Base-by-base conservation (phyloP, 2,113 vertebrate genomes). In the Toxostoma redivivum region DNA sequence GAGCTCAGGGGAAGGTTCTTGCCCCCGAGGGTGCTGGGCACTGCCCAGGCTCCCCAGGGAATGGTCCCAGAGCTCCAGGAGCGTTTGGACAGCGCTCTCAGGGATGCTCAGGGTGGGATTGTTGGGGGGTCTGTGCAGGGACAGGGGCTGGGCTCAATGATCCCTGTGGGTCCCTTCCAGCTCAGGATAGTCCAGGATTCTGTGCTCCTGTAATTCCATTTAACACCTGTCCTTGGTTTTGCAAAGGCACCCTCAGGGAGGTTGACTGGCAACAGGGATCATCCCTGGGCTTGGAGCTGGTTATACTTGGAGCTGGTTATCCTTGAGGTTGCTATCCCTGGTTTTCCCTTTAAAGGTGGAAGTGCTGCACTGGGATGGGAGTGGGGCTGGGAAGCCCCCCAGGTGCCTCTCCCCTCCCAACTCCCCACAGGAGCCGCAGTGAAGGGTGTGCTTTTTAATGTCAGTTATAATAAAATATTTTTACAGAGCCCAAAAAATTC, bases 381-480 rank as follows among this genome's bases (percentile, higher is more conserved):
- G n/a, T 25, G 54, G 40, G n/a, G 28, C 47, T 7, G 4, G 64
- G 21, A 53, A 45, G 4, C 9, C 30, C 30, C 12, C 6, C 5
- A 18, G 19, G 22, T 30, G 8, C 45, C 53, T 18, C 11, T 40
- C 53, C 44, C 12, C 53, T 37, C 38, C 13, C 40, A 45, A 1
- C 8, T 7, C 4, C 47, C 19, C 66, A n/a, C 42, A 30, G 31
- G 0, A 88, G 78, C 27, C 31, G 0, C 12, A 20, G 33, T 37
- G 92, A 92, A 72, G 90, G 97, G 96, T 96, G 96, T 94, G 96
- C 94, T 98, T 97, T 98, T 98, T 98, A 98, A 98, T 98, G 96
- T 98, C 95, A 95, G 96, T 97, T 97, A 96, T 98, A 98, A 98
- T 98, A 98, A 98, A 98, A 98, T 98, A 98, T 98, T 98, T 98